Evolutionary conservation across 2,113 vertebrate species (phyloP).

Genomic region (Ornithorhynchus anatinus): DNA sequence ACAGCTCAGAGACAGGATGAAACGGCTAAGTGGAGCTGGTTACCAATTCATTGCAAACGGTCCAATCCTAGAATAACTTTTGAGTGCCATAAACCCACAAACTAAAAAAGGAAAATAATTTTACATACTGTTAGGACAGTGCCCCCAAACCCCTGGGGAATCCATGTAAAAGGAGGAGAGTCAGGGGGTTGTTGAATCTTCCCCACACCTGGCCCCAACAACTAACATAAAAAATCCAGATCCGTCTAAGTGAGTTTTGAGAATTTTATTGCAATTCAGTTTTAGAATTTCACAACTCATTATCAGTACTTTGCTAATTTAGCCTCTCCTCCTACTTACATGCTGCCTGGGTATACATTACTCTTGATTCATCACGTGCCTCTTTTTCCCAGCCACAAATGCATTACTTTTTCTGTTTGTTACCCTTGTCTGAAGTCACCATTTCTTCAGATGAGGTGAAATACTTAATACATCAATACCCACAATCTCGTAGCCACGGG

Average conservation of each 20-base stretch:
- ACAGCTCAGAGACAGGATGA: no score
- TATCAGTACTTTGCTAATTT: constrained; percentile 26
- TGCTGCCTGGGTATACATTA: constrained; percentile 9
- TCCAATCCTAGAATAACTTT: no score
- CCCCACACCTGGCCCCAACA: no score
- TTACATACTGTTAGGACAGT: neutral
- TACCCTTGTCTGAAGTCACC: constrained; percentile 23
- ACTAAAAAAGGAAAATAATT: neutral
- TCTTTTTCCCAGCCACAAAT: constrained; percentile 7
- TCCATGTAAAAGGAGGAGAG: constrained; percentile 24
- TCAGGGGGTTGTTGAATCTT: no score
- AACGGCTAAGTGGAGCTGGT: no score
- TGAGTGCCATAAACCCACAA: no score
- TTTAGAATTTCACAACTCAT: constrained; percentile 52
- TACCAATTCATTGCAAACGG: no score
- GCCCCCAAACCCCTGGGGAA: neutral
- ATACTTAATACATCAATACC: constrained; percentile 39
- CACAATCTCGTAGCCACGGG: constrained; percentile 20
- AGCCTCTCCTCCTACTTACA: constrained; percentile 48
- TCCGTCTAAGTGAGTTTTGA: constrained; percentile 21
- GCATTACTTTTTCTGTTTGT: constrained; percentile 20
- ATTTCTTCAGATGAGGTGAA: constrained; percentile 46
- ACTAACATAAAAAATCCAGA: constrained; percentile 3
- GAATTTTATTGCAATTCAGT: constrained; percentile 69
- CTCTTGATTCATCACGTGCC: neutral